These are phyloP conservation scores for Drosophila robusta DNA, from an alignment of 2,888 invertebrate species.

Conservation along the genomic window DNA sequence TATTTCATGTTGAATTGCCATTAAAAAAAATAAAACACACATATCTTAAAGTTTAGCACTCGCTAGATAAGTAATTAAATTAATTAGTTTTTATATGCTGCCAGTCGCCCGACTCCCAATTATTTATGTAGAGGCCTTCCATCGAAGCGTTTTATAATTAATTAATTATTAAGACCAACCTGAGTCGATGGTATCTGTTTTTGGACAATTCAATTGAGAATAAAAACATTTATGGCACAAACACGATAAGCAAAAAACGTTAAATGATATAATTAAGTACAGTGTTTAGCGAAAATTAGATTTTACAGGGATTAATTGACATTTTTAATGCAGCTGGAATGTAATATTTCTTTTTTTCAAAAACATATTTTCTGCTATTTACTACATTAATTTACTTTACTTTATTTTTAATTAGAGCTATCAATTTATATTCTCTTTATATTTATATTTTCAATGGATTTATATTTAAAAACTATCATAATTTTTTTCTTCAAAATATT, in stretches of 20 bases:
- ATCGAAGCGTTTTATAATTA: slow-evolving; percentile 36
- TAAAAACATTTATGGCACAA: slow-evolving; percentile 24
- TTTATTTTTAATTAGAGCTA: too few species aligned
- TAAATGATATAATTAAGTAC: slow-evolving; percentile 9
- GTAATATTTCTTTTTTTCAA: too few species aligned
- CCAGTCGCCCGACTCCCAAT: slow-evolving; percentile 39
- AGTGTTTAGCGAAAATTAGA: neutral
- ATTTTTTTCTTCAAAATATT: too few species aligned
- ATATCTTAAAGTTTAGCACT: slow-evolving; percentile 43
- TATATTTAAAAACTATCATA: too few species aligned
- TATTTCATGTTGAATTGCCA: slow-evolving; percentile 58
- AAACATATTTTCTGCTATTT: too few species aligned
- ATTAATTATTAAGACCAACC: slow-evolving; percentile 45
- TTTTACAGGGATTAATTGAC: neutral
- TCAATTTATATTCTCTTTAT: too few species aligned
- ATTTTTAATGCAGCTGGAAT: too few species aligned
- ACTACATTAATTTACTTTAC: too few species aligned
- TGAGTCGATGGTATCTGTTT: slow-evolving; percentile 46
- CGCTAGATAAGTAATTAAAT: slow-evolving; percentile 75
- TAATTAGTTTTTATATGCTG: slow-evolving; percentile 72
- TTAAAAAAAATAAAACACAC: slow-evolving; percentile 40
- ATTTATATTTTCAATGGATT: too few species aligned
- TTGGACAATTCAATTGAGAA: slow-evolving; percentile 44
- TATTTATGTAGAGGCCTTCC: slow-evolving; percentile 53
- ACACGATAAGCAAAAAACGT: neutral